Evolutionary conservation across 2,797 vertebrate species (phyloP), one percentile per base, ranked within the genome.

Genomic region (Hypotaenidia okinawae): DNA sequence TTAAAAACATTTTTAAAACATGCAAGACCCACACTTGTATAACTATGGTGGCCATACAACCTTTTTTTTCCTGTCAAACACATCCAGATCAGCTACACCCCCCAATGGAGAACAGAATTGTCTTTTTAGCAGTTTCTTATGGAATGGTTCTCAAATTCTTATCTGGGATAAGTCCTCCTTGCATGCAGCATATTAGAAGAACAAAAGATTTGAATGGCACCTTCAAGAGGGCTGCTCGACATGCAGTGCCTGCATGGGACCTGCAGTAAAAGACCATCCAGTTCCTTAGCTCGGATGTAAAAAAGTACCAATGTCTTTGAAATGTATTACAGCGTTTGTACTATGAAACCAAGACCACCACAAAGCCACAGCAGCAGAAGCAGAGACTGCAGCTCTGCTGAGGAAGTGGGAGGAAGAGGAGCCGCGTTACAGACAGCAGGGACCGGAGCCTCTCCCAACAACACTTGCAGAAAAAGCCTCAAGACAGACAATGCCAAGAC

Each of bases 401-500:
- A 8, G 18, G 58, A 47, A 81, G 72, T 16, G 2, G 58, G 30
- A 52, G 45, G 47, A 76, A 68, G 59, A 91, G 66, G 51, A 94
- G 85, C 87, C 74, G 83, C 17, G 0, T 16, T 47, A 66, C 64
- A 68, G 66, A 37, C 10, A 67, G 90, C 89, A 75, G 90, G 75
- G 41, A 80, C 37, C 72, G 25, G 41, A 72, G 81, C 92, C 86
- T 95, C 90, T 93, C 89, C 11, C 2, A 91, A 81, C 69, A 93
- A 5, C 75, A 67, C 84, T 89, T 78, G 95, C 84, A 76, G 95
- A 96, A 97, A 95, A 93, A 95, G 94, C 96, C 92, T 87, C 93
- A 85, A 77, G 94, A 96, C 95, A 96, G 86, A 96, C 92, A 95
- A 85, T 59, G 89, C 94, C 86, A 85, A 95, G 95, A 93, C 94